Evolutionary conservation across 2,797 vertebrate genomes (phyloP), one percentile per base, ranked within the genome.

Genomic region (Parotocinclus haroldoi): DNA sequence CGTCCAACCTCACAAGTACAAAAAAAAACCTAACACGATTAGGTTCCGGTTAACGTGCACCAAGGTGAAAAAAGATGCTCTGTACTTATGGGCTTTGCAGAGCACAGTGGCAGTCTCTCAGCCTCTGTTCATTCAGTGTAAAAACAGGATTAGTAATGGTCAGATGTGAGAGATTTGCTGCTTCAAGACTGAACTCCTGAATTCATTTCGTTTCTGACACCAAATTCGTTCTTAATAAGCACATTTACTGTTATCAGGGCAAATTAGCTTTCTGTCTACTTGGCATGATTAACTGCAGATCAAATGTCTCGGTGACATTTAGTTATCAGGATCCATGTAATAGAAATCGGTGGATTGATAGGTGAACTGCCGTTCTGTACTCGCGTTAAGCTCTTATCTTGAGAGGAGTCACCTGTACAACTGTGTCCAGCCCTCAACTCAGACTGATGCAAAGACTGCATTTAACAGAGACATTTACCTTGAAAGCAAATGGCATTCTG

Each of bases 371-470:
- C 58, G 58, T 74, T 76, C 73, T n/a, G 72, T 73, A 73, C 56
- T 60, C 9, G 17, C 37, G 40, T 49, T 53, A 45, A 7, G 57
- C 48, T 71, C 65, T 71, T 79, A 77, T 79, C 75, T 73, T 45
- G 44, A 79, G 70, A 75, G 27, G 63, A 66, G 55, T 64, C 78
- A 79, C 68, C 73, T 77, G 73, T 64, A 16, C 40, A 11, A 2
- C 27, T 27, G 27, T 27, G 27, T 2, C 27, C 27, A 27, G 27
- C 27, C 27, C 27, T 27, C 27, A 27, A 27, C 27, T 5, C 27
- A 27, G 5, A 27, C 27, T 27, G 27, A 27, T 27, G 27, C 27
- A 27, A 27, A 27, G 27, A 27, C 2, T 27, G 46, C 44, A 39
- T 63, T 73, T 58, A 68, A 16, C 7, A 39, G 13, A 65, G 37